Base-by-base conservation (phyloP, 2,888 invertebrate genomes). In the Tridacna crocea region DNA sequence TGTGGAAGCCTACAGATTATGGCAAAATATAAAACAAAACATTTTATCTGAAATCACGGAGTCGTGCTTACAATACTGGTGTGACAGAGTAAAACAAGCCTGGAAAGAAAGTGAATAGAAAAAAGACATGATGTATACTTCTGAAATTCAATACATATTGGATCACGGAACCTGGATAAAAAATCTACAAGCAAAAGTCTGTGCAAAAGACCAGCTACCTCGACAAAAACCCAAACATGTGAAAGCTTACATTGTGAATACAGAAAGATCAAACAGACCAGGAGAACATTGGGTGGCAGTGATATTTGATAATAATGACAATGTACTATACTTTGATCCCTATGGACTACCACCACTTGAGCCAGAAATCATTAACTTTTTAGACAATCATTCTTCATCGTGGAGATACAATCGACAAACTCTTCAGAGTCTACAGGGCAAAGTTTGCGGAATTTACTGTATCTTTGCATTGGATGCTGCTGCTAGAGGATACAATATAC, bases 151-250 rank as follows among this genome's bases (percentile, higher is more conserved):
- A 36, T 36, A 36, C 36, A 36, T 36, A 36, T 36, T 36, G 36
- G 36, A 36, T 36, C 36, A 36, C 36, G 36, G 36, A 36, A 36
- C 36, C 2, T 36, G 36, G 36, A 36, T 36, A 36, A 36, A 36
- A 36, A 36, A 36, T 55, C n/a, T n/a, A 19, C 22, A 22, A 4
- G 65, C 65, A 22, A 26, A 24, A 15, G 65, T 65, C 15, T 65
- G 65, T 65, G 65, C 19, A 24, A 72, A 72, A 48, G 72, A 72
- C 48, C 51, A 72, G 19, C 22, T 72, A 48, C 72, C 72, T 36
- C 36, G 36, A 36, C 36, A 36, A 36, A 36, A 36, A 36, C 36
- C 36, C 36, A 8, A 36, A 4, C 36, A 36, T 36, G 36, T 36
- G 36, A 36, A 36, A 36, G 36, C 36, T 8, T 36, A 36, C 36